Conservation (phyloP, 1,140 invertebrate species). For the Eufriesea mexicana region DNA sequence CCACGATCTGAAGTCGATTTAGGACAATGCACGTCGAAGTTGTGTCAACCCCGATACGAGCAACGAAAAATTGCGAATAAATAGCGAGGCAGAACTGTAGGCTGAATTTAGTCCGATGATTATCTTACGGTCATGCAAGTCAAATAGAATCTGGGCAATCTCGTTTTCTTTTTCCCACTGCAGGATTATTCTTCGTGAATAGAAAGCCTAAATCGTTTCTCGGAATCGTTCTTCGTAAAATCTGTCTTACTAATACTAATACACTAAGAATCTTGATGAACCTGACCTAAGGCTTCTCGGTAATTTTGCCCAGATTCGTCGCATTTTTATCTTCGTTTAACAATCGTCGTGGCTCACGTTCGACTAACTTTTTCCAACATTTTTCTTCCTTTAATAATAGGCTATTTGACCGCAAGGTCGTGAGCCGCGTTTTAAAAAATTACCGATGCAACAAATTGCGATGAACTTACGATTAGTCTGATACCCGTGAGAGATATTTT, state of each 20-base stretch:
- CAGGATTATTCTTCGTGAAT: not conserved
- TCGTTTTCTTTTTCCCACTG: not conserved
- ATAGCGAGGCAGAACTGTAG: not conserved
- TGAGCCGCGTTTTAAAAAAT: not conserved
- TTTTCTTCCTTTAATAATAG: not conserved
- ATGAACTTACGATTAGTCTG: not conserved
- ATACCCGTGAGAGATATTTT: not conserved
- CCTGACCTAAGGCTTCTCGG: not conserved
- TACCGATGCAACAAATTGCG: not conserved
- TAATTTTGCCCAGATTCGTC: not conserved
- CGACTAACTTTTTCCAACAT: not conserved
- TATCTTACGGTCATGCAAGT: constrained; percentile 32
- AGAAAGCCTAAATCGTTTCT: constrained; percentile 13
- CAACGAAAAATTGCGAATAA: constrained; percentile 17
- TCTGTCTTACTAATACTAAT: not conserved
- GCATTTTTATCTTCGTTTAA: not conserved
- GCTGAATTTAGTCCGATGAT: constrained; percentile 18
- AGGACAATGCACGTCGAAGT: not conserved
- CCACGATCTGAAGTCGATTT: not conserved
- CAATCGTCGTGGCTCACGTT: not conserved
- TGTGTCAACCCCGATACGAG: not conserved
- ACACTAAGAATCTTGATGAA: not conserved
- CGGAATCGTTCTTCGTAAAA: not conserved
- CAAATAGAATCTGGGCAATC: constrained; percentile 19
- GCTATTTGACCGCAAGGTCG: not conserved